Base-by-base conservation (phyloP, 2,888 invertebrate species). In the Dyspetes luteomarginatus region DNA sequence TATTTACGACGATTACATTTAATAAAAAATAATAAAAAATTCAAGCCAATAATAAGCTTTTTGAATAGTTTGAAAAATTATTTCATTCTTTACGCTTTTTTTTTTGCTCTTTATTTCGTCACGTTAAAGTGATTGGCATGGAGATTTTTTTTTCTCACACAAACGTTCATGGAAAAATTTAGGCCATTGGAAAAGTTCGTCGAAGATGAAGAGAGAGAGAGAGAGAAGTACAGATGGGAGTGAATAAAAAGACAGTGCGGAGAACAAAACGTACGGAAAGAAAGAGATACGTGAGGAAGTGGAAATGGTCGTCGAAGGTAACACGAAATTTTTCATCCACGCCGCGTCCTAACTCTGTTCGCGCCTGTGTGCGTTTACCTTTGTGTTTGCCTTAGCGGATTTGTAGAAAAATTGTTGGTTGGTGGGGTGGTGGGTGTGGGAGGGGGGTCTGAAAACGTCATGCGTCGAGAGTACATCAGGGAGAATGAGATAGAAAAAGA, bases 241-340 rank as follows among this genome's bases (percentile, higher is more conserved):
- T 15, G 50, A 52, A 62, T 41, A 62, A 19, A 24, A 41, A 52
- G 17, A 41, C 24, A 26, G 19, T 48, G 56, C 4, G 12, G 72
- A 41, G 50, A 30, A 48, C 3, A 41, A 58, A 43, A 48, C 60
- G 71, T 50, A 55, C 60, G 72, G 41, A 41, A 48, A 45, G 17
- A 17, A 48, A 48, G 48, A 48, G 58, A 60, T 45, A 71, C 72
- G 62, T 72, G 62, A 41, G 36, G 68, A 64, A 45, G 65, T 43
- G 56, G 68, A 74, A 73, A 72, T 24, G 22, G 58, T 68, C 58
- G 75, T 71, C 9, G 71, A 30, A 67, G 75, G 72, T 69, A 72
- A 48, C 65, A 43, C 67, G 55, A 71, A 79, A 83, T 83, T 83
- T 79, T 81, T 79, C 81, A 83, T 81, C 77, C 78, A 74, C 22